phyloP scores from a whole-genome alignment of 1,140 invertebrate species.

The Drosophila watanabei region DNA sequence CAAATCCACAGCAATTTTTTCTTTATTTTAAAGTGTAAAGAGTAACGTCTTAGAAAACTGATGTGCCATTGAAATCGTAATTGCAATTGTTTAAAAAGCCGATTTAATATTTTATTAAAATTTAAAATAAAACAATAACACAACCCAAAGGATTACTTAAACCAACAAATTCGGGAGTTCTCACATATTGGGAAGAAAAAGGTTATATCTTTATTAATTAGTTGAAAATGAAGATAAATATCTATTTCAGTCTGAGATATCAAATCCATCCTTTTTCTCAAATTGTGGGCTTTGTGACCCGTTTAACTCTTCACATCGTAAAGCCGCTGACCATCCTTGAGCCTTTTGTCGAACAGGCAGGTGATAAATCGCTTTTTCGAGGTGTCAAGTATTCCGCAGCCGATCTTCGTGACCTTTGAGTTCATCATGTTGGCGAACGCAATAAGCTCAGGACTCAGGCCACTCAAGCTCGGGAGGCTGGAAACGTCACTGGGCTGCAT shows the following conservation, averaged over 20 bases:
- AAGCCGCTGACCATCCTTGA: neutral
- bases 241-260: no score
- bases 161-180: neutral
- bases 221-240: neutral
- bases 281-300: no score
- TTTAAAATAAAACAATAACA: neutral
- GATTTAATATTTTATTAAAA: neutral
- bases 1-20: no score
- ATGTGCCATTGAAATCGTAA: no score
- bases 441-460: neutral
- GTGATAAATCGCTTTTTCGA: neutral
- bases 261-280: neutral
- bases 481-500: neutral
- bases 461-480: neutral
- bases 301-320: neutral
- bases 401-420: neutral
- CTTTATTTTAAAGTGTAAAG: no score
- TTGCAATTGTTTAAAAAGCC: no score
- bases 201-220: neutral
- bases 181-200: neutral
- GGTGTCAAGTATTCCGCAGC: constrained; percentile 14
- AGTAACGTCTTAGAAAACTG: no score
- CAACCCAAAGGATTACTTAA: neutral
- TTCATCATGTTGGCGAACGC: neutral
- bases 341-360: neutral